These are phyloP conservation scores for Hybognathus amarus DNA, from an alignment of 2,797 vertebrate genomes.

Conservation along the genomic window DNA sequence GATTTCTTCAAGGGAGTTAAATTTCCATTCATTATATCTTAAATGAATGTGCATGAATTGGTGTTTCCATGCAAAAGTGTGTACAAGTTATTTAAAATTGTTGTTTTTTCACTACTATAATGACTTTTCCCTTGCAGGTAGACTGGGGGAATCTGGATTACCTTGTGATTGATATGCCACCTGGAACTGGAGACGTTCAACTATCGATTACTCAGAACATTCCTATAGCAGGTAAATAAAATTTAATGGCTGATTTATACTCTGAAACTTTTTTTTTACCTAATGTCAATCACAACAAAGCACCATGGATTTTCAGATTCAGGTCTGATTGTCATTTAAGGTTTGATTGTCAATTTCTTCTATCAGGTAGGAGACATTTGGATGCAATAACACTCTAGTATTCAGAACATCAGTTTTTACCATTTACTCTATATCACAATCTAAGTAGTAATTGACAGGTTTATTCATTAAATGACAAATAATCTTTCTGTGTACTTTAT, in stretches of 20 bases:
- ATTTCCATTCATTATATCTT: not conserved
- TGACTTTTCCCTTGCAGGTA: constrained; percentile 79
- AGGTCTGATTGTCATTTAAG: not conserved
- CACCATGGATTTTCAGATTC: not conserved
- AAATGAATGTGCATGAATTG: not conserved
- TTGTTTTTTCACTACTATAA: not conserved
- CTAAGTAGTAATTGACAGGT: not conserved
- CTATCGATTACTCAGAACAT: constrained; percentile 93
- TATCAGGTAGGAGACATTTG: not conserved
- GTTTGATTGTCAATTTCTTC: not conserved
- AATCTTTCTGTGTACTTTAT: not conserved
- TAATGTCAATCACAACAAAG: not conserved
- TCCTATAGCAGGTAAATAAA: constrained; percentile 85
- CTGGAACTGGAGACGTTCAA: constrained; percentile 96
- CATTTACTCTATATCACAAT: not conserved
- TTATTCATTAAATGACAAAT: not conserved
- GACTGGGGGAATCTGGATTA: constrained; percentile 94
- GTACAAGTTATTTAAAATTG: constrained; percentile 9
- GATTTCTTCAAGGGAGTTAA: not conserved
- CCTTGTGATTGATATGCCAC: constrained; percentile 95
- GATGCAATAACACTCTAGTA: not conserved
- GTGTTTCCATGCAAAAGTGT: not conserved
- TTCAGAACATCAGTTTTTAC: not conserved
- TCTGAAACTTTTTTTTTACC: no score
- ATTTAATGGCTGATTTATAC: not conserved